Conservation (phyloP, 2,797 vertebrate species). For the Galago senegalensis region DNA sequence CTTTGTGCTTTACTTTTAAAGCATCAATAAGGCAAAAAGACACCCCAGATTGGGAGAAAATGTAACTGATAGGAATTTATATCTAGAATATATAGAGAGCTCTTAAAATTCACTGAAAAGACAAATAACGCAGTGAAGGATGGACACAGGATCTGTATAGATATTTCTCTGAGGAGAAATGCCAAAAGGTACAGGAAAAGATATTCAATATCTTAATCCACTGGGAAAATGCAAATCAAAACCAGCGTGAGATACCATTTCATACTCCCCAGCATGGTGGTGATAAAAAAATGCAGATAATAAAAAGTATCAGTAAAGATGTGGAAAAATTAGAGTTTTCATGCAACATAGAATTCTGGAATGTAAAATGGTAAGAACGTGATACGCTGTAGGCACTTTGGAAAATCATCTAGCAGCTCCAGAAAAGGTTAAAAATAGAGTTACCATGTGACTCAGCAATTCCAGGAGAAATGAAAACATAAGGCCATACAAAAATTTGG, state of each 20-base stretch:
- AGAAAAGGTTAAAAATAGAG: background rate
- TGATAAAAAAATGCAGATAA: background rate
- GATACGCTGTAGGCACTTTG: background rate
- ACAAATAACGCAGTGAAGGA: background rate
- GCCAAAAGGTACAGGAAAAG: background rate
- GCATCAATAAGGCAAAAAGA: constrained; percentile 28
- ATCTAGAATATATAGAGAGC: background rate
- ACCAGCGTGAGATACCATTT: background rate
- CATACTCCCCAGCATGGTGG: background rate
- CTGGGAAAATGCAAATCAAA: background rate
- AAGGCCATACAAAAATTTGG: background rate
- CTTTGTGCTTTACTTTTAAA: constrained; percentile 1
- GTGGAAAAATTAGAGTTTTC: background rate
- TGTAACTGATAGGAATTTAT: background rate
- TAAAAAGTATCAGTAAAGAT: background rate
- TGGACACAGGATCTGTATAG: background rate
- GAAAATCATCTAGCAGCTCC: background rate
- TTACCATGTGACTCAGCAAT: background rate
- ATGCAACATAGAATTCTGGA: background rate
- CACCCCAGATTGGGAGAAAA: background rate
- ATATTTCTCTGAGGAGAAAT: background rate
- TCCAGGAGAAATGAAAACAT: constrained; percentile 31
- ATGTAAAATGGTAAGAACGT: background rate
- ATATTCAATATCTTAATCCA: background rate
- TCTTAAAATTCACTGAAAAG: constrained; percentile 9